phyloP scores from a whole-genome alignment of 2,113 vertebrate genomes.

The Hippolais icterina region DNA sequence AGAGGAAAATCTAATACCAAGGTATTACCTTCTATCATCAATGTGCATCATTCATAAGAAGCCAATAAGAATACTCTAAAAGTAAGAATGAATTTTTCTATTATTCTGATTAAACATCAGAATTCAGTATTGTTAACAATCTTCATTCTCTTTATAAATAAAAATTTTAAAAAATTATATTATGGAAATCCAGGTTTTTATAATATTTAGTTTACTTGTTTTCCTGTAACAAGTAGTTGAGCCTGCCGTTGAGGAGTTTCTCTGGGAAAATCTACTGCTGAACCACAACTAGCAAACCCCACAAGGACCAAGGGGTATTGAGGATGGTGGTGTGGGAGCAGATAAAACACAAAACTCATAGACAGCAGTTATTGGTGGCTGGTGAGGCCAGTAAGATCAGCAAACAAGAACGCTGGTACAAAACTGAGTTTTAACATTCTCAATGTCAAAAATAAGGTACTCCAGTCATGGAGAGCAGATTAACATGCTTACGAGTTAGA shows the following conservation, averaged over 20 bases:
- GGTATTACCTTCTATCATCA: background rate
- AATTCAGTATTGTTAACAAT: background rate
- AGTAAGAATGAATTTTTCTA: fast-evolving
- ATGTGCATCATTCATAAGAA: background rate
- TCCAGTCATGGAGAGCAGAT: background rate
- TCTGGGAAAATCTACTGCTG: background rate
- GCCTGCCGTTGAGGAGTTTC: background rate
- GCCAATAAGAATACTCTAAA: background rate
- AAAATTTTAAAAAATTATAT: background rate
- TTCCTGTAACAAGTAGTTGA: background rate
- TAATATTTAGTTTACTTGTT: background rate
- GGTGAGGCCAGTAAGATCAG: background rate
- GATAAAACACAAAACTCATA: background rate
- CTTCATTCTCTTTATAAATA: background rate
- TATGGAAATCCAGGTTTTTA: background rate
- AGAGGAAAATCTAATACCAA: background rate
- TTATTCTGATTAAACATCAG: background rate
- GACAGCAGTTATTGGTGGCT: background rate
- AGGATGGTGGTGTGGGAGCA: background rate
- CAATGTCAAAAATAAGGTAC: background rate
- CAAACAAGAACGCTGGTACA: background rate
- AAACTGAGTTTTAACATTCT: background rate
- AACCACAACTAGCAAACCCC: background rate
- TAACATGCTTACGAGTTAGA: background rate
- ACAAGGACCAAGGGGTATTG: background rate